phyloP scores from a whole-genome alignment of 2,797 vertebrate species.

The Pipistrellus pygmaeus region DNA sequence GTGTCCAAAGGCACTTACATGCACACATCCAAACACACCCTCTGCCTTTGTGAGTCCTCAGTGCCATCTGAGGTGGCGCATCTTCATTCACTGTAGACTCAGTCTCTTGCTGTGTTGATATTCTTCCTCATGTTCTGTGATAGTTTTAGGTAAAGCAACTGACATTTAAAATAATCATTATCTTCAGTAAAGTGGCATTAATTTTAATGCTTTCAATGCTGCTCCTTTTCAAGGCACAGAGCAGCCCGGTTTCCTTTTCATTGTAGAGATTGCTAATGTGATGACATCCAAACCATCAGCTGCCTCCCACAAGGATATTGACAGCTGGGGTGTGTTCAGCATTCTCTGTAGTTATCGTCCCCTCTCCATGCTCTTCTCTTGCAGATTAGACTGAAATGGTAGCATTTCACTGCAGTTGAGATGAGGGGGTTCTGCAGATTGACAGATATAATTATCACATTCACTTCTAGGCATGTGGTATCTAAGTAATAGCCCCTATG shows the following conservation, averaged over 20 bases:
- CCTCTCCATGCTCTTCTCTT: conserved; percentile 63
- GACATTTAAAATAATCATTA: conserved; percentile 87
- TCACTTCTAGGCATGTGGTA: conserved; percentile 80
- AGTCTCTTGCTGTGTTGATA: background rate
- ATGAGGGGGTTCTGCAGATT: conserved; percentile 76
- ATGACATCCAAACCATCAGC: conserved; percentile 83
- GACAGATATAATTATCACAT: conserved; percentile 83
- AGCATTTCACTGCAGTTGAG: background rate
- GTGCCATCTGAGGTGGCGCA: background rate
- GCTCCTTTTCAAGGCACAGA: conserved; percentile 84
- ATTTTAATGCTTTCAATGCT: conserved; percentile 86
- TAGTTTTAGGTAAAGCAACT: conserved; percentile 81
- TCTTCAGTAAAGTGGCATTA: conserved; percentile 85
- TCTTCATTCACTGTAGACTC: background rate
- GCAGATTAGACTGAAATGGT: conserved; percentile 24
- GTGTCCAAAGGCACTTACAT: no score
- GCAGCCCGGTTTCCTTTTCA: conserved; percentile 79
- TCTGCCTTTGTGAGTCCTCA: background rate
- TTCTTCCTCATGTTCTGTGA: conserved; percentile 70
- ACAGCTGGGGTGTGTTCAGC: conserved; percentile 81
- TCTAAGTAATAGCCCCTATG: conserved; percentile 75
- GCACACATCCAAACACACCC: background rate
- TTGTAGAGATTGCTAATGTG: conserved; percentile 80
- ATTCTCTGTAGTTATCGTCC: conserved; percentile 64
- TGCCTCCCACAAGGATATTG: conserved; percentile 80